Base-by-base conservation (phyloP, 1,140 invertebrate genomes). In the Pantala flavescens region DNA sequence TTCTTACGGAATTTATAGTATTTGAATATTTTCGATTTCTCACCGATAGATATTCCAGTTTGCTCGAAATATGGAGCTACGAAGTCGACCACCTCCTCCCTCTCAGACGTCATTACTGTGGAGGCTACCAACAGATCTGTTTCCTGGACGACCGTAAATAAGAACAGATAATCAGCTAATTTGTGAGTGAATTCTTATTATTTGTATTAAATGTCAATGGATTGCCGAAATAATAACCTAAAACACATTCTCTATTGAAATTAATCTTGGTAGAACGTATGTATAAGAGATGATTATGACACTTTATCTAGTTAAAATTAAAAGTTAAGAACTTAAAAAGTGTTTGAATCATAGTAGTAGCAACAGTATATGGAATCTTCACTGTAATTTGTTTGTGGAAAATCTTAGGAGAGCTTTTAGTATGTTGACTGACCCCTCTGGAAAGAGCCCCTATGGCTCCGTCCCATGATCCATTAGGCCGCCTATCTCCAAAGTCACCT, bases 71-170 rank as follows among this genome's bases (percentile, higher is more conserved):
- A 96, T 0, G 94, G 95, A 0, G 94, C 90, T 9, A 95, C 90
- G 80, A 96, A 98, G 82, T 97, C 95, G 10, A 97, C 90, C 0
- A 95, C 92, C 86, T 97, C 94, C 81, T 97, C 95, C 73, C 94
- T 87, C 78, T 96, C 93, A 10, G 94, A 94, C 14, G 95, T 97
- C 91, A 97, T 97, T 12, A 93, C 95, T 2, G 97, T 82, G 0
- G 94, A 89, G 1, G 91, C 91, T 3, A 97, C 88, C 0, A 90
- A 90, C 71, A 98, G 88, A 80, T 98, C 95, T 0, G 92, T 95
- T 84, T 95, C 90, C 92, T 94, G 74, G 19, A 77, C 75, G 55
- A 79, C 77, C 23, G 12, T 63, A 75, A 55, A 43, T 23, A 72
- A 74, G 72, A 73, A 75, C 14, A 49, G 24, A 71, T 73, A 75